Percentiles rank a stretch among this genome's conserved stretches.
Evolutionary conservation across 1,140 invertebrate genomes (phyloP).

Genomic region (Cydia amplana): DNA sequence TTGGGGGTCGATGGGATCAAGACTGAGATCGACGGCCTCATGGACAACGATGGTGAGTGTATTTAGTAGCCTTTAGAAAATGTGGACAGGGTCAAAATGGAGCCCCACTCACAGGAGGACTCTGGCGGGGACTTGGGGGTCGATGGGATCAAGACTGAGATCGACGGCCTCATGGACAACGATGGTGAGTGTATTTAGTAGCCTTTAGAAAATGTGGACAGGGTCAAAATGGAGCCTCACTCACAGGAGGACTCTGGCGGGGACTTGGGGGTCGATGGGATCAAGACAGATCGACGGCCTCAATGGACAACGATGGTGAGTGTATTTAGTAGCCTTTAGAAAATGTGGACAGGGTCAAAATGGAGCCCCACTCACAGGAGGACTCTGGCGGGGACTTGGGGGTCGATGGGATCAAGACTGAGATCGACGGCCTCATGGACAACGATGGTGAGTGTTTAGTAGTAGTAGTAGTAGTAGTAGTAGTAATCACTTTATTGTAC

Average conservation of each 20-base stretch:
- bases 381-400: background rate
- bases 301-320: constrained; percentile 61
- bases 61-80: background rate
- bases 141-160: constrained; percentile 35
- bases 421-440: constrained; percentile 77
- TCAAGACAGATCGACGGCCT: constrained; percentile 66
- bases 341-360: constrained; percentile 63
- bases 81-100: constrained; percentile 63
- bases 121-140: constrained; percentile 22
- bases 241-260: background rate
- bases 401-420: too few species aligned
- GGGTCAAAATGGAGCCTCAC: constrained; percentile 57
- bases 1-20: constrained; percentile 15
- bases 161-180: constrained; percentile 77
- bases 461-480: too few species aligned
- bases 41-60: constrained; percentile 55
- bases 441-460: constrained; percentile 36
- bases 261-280: constrained; percentile 17
- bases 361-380: background rate
- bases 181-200: too few species aligned
- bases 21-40: constrained; percentile 69
- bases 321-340: background rate
- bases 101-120: constrained; percentile 6
- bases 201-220: constrained; percentile 38
- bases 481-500: too few species aligned